Conservation (phyloP, 2,113 vertebrate species). For the Pao palembangensis region DNA sequence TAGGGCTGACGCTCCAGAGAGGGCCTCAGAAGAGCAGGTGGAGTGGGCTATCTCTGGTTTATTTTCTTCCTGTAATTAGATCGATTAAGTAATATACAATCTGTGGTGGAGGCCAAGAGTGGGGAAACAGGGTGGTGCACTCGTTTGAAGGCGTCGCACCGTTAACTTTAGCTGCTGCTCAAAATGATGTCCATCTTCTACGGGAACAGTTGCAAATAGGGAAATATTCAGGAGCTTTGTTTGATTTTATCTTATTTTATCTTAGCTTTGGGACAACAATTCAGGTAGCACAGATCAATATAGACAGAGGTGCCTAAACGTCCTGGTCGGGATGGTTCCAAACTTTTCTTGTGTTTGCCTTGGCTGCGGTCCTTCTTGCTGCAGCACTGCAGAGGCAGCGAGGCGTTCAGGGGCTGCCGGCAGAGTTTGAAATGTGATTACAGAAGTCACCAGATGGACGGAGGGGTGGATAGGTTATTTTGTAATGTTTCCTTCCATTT, state of each 20-base stretch:
- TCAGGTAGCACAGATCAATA: conserved; percentile 52
- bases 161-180: conserved; percentile 52
- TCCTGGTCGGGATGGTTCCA: conserved; percentile 8
- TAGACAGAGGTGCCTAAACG: conserved; percentile 48
- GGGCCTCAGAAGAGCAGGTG: conserved; percentile 46
- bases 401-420: conserved; percentile 42
- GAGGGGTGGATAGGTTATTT: not conserved
- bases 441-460: conserved; percentile 8
- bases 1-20: conserved; percentile 73
- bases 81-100: conserved; percentile 65
- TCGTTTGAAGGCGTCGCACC: no score
- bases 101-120: conserved; percentile 51
- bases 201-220: conserved; percentile 59
- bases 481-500: no score
- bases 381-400: conserved; percentile 68
- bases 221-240: conserved; percentile 50
- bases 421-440: conserved; percentile 60
- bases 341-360: not conserved
- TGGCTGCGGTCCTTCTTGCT: conserved; percentile 47
- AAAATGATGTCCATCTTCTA: conserved; percentile 36
- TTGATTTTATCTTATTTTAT: not conserved
- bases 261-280: conserved; percentile 26
- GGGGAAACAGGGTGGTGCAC: no score
- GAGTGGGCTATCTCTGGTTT: conserved; percentile 64
- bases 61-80: conserved; percentile 75